Base-by-base conservation (phyloP, 2,113 vertebrate genomes). In the Uropsilus gracilis region DNA sequence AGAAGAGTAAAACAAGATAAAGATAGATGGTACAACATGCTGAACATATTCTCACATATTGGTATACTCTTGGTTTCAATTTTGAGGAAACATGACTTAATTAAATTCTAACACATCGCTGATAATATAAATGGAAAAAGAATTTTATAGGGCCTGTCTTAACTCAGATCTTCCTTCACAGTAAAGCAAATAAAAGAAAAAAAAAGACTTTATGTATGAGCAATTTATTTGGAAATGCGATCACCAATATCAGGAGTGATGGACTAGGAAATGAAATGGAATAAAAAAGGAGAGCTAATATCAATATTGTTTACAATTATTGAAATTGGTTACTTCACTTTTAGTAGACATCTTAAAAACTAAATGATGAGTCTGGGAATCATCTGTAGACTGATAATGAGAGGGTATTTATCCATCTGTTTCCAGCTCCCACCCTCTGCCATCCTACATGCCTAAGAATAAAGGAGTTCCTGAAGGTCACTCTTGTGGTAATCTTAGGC, bases 71-170 rank as follows among this genome's bases (percentile, higher is more conserved):
- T 42, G 30, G 28, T 55, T 89, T 73, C 63, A 71, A 53, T 82
- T 92, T 76, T 85, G 76, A 91, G 55, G 32, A 94, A 95, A 76
- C 14, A 39, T 57, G 0, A 5, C 30, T 34, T 86, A 94, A 81
- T 87, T 93, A 78, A 76, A 96, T 94, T 80, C 28, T n/a, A 91
- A 77, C 7, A 68, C 24, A 91, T 80, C 61, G 53, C 2, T 77
- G 42, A 30, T 71, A 11, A 96, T 76, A 63, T 69, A 68, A 80
- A 28, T 80, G 32, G 26, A 71, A 94, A 30, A 59, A 61, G 64
- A 57, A 9, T 86, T 78, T 77, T n/a, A 76, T 4, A 87, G 26
- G 8, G 8, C 37, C 10, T 86, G 3, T 83, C 9, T 91, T 53
- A 55, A 55, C 81, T 61, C 32, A 59, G 18, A 20, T 11, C 10